These are phyloP conservation scores for Epirrhoe alternata DNA, from an alignment of 2,888 invertebrate genomes.

Conservation along the genomic window DNA sequence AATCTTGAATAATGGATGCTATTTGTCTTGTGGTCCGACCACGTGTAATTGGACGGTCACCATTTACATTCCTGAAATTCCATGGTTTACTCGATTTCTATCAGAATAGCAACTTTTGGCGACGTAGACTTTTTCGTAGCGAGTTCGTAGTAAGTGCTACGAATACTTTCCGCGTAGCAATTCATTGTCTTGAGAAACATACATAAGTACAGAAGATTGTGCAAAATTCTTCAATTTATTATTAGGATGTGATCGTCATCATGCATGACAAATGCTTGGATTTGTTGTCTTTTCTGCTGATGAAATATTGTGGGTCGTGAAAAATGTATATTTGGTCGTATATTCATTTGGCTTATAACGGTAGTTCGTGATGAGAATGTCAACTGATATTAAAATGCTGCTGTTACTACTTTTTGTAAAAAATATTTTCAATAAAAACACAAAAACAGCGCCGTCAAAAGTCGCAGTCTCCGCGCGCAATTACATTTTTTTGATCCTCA, in stretches of 20 bases:
- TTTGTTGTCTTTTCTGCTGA: background rate
- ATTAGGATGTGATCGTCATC: no score
- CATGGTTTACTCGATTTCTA: conserved; percentile 9
- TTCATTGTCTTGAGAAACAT: background rate
- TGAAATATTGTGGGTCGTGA: background rate
- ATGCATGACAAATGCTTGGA: background rate
- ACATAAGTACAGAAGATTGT: no score
- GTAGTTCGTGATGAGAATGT: conserved; percentile 2
- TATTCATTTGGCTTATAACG: background rate
- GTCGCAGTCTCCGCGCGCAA: conserved; percentile 48
- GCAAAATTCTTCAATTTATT: no score
- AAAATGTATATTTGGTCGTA: background rate
- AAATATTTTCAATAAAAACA: conserved; percentile 39
- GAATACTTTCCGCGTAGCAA: conserved; percentile 6
- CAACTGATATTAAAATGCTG: background rate
- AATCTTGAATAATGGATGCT: conserved; percentile 72
- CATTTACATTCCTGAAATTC: conserved; percentile 34
- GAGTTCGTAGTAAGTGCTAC: conserved; percentile 4
- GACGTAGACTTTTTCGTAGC: conserved; percentile 12
- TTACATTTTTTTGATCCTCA: conserved; percentile 64
- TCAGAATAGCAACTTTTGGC: background rate
- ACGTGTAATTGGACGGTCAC: conserved; percentile 65
- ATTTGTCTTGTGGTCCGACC: conserved; percentile 65
- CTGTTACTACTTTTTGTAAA: conserved; percentile 16
- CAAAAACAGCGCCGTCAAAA: conserved; percentile 44